A percentile compares a stretch with the other conserved stretches of the same genome.
Evolutionary conservation across 1,140 invertebrate species (phyloP).

Genomic region (Heterodera schachtii): DNA sequence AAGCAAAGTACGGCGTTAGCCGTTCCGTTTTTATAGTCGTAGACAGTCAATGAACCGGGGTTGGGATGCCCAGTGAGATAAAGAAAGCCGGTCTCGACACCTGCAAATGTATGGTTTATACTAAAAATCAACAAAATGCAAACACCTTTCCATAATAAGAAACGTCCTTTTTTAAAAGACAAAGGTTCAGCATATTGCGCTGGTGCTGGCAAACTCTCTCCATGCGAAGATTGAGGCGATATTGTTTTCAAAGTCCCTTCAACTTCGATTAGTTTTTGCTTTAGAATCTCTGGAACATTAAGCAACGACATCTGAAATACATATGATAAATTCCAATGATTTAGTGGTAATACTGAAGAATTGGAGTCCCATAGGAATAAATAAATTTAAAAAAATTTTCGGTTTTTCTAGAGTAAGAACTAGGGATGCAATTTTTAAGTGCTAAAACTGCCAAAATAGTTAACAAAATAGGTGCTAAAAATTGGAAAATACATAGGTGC

Average conservation of each 20-base stretch:
- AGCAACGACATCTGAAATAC: background rate
- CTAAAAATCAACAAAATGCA: constrained; percentile 9
- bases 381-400: too few species aligned
- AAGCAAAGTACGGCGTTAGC: constrained; percentile 9
- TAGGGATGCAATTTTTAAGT: too few species aligned
- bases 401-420: too few species aligned
- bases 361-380: too few species aligned
- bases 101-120: constrained; percentile 12
- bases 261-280: constrained; percentile 19
- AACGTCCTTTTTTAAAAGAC: constrained; percentile 28
- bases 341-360: too few species aligned
- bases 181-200: background rate
- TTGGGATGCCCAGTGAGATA: constrained; percentile 8
- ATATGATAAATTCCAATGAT: too few species aligned
- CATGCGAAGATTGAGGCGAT: background rate
- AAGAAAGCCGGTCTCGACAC: constrained; percentile 28
- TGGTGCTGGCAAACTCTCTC: background rate
- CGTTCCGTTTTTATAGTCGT: constrained; percentile 28
- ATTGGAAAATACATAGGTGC: too few species aligned
- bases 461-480: too few species aligned
- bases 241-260: constrained; percentile 3
- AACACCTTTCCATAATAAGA: constrained; percentile 38
- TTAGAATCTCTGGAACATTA: constrained; percentile 17
- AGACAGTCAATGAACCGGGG: constrained; percentile 21
- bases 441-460: too few species aligned